phyloP scores from a whole-genome alignment of 2,888 invertebrate genomes.

The Brenthis daphne region DNA sequence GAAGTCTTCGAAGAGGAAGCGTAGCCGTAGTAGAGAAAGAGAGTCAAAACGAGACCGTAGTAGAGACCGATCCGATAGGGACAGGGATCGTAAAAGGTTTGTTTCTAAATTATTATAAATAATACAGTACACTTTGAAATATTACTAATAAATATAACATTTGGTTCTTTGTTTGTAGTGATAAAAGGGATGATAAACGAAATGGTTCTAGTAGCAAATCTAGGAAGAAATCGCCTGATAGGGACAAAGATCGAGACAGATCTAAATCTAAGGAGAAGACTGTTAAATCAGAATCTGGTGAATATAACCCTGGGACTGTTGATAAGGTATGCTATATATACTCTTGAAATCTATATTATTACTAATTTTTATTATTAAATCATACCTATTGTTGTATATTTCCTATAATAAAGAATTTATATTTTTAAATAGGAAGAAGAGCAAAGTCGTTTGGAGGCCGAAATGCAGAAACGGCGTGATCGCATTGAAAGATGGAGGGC shows the following conservation, averaged over 20 bases:
- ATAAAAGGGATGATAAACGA: constrained; percentile 85
- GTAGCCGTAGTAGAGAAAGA: constrained; percentile 85
- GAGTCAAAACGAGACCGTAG: constrained; percentile 82
- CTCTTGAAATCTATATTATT: too few relatives aligned
- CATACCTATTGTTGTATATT: too few relatives aligned
- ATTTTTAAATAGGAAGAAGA: constrained; percentile 88
- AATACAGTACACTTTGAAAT: neutral
- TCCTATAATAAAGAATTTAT: neutral
- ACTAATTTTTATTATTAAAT: too few relatives aligned
- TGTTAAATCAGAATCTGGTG: constrained; percentile 81
- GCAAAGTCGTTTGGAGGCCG: constrained; percentile 93
- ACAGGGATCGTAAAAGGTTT: constrained; percentile 73
- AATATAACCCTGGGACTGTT: constrained; percentile 88
- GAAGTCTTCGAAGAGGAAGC: constrained; percentile 83
- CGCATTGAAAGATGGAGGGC: constrained; percentile 98
- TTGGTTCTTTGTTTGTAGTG: constrained; percentile 51
- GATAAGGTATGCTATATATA: constrained; percentile 83
- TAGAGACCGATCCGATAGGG: constrained; percentile 60
- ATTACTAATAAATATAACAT: neutral
- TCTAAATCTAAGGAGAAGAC: constrained; percentile 83
- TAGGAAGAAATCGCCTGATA: constrained; percentile 75
- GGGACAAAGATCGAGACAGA: constrained; percentile 69
- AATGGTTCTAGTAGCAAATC: constrained; percentile 83
- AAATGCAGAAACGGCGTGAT: constrained; percentile 97
- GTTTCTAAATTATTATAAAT: constrained; percentile 14